Conservation (phyloP, 2,113 vertebrate species). For the Terrapene triunguis region DNA sequence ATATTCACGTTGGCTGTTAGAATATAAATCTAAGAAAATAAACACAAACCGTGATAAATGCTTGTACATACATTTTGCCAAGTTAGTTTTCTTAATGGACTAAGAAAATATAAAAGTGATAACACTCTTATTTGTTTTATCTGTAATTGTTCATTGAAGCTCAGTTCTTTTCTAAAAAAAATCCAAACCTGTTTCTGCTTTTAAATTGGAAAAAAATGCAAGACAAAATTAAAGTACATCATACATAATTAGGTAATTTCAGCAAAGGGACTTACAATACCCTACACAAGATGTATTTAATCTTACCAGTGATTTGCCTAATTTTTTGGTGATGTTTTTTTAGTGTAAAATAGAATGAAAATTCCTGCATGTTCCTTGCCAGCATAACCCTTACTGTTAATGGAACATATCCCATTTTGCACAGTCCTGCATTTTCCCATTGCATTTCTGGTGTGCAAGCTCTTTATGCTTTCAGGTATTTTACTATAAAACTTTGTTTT, state of each 20-base stretch:
- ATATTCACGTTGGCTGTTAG: background rate
- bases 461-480: conserved; percentile 12
- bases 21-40: background rate
- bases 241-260: background rate
- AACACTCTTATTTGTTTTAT: background rate
- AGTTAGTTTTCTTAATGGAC: background rate
- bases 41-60: background rate
- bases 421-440: background rate
- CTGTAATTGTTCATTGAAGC: background rate
- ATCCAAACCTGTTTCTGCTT: background rate
- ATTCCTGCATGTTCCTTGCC: background rate
- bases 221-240: background rate
- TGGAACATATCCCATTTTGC: background rate
- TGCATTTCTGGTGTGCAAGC: background rate
- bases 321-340: background rate
- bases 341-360: background rate
- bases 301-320: background rate
- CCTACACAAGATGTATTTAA: background rate
- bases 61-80: rapidly evolving
- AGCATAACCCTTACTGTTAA: background rate
- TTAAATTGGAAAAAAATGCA: background rate
- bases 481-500: conserved; percentile 15
- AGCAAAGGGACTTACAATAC: background rate
- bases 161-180: background rate
- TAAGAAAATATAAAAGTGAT: background rate